These are phyloP conservation scores for Lithobates sylvaticus DNA, from an alignment of 2,797 vertebrate species.

Conservation along the genomic window DNA sequence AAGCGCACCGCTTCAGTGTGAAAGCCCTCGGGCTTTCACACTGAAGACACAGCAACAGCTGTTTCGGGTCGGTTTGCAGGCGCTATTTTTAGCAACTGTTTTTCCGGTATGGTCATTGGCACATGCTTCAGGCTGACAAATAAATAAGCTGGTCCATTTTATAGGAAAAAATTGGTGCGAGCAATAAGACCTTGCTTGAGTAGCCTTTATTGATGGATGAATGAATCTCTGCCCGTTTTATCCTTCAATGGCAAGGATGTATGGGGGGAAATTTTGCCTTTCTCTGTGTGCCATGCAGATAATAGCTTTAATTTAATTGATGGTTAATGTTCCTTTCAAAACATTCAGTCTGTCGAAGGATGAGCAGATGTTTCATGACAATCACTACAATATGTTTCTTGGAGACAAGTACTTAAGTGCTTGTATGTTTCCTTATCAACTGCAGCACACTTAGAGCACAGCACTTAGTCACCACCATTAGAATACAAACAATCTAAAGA, in stretches of 20 bases:
- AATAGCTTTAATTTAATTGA: slow-evolving; percentile 39
- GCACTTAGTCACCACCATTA: not conserved
- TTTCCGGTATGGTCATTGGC: not conserved
- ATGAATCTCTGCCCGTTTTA: slow-evolving; percentile 19
- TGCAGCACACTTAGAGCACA: not conserved
- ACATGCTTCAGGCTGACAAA: not conserved
- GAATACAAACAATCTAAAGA: not conserved
- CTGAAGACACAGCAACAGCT: too few species aligned
- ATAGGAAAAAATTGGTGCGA: not conserved
- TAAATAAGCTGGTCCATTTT: not conserved
- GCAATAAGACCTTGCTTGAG: not conserved
- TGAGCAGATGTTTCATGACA: slow-evolving; percentile 50
- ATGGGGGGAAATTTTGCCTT: slow-evolving; percentile 6
- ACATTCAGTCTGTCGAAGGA: slow-evolving; percentile 39
- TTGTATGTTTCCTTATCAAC: slow-evolving; percentile 45
- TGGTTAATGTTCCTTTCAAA: slow-evolving; percentile 45
- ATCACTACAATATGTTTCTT: slow-evolving; percentile 47
- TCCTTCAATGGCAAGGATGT: slow-evolving; percentile 3
- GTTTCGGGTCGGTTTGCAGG: too few species aligned
- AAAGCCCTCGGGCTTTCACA: too few species aligned
- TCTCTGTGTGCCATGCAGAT: slow-evolving; percentile 25
- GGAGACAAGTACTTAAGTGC: slow-evolving; percentile 48
- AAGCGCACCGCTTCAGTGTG: too few species aligned
- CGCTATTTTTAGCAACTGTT: too few species aligned
- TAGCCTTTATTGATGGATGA: slow-evolving; percentile 21